A percentile compares a stretch with the other conserved stretches of the same genome.
These are phyloP conservation scores for Lacerta bilineata DNA, from an alignment of 2,797 vertebrate species.

Conservation along the genomic window DNA sequence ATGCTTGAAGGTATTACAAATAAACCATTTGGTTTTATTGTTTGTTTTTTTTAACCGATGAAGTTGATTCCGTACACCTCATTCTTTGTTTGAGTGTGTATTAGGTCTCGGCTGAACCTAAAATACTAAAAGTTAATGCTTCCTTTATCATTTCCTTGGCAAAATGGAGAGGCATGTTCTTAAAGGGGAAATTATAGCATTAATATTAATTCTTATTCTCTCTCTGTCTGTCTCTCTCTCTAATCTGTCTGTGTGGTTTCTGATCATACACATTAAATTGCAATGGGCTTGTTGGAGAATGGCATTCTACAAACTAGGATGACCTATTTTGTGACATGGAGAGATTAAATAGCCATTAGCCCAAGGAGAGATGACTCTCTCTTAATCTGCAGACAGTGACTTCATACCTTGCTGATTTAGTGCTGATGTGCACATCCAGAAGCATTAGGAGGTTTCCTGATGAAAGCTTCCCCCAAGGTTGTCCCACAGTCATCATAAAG, in stretches of 20 bases:
- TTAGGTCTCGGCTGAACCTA: not conserved
- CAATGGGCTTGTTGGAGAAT: not conserved
- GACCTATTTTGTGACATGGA: not conserved
- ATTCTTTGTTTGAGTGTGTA: not conserved
- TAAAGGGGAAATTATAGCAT: not conserved
- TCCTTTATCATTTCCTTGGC: not conserved
- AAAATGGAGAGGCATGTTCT: not conserved
- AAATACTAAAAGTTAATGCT: not conserved
- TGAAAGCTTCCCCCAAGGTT: not conserved
- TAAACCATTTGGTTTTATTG: constrained; percentile 4
- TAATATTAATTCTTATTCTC: not conserved
- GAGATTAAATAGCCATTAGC: not conserved
- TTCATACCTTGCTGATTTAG: not conserved
- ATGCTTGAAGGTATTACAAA: not conserved
- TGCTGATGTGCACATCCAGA: not conserved
- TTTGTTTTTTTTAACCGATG: not conserved
- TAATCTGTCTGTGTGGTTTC: not conserved
- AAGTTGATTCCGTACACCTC: not conserved
- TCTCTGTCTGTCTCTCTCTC: not conserved
- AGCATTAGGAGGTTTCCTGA: not conserved
- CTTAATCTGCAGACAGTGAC: not conserved
- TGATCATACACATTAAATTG: constrained; percentile 1
- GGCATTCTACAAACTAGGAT: not conserved
- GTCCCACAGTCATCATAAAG: not conserved
- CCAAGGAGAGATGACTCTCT: not conserved